A percentile compares a stretch with the other conserved stretches of the same genome.
Conservation (phyloP, 1,140 invertebrate species). For the Agrilus planipennis region DNA sequence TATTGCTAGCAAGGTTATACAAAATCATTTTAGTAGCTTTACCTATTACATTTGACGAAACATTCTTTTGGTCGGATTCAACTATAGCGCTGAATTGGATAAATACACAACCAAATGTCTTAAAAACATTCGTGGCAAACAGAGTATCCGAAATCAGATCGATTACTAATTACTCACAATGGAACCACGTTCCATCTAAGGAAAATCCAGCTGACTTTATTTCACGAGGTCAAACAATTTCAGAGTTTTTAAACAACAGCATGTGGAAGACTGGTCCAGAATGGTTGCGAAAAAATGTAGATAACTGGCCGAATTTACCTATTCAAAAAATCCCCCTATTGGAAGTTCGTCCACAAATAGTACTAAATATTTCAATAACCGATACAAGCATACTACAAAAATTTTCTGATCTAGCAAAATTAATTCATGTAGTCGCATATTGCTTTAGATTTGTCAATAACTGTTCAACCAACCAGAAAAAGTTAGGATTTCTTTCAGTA, state of each 20-base stretch:
- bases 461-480: no score
- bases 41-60: conserved; percentile 17
- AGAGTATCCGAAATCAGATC: conserved; percentile 21
- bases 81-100: conserved; percentile 6
- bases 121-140: conserved; percentile 23
- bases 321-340: no score
- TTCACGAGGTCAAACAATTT: conserved; percentile 15
- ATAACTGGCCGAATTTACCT: no score
- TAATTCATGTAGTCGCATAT: no score
- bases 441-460: no score
- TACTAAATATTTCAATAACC: no score
- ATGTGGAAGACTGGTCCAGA: conserved; percentile 14
- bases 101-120: conserved; percentile 3
- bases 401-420: no score
- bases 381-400: no score
- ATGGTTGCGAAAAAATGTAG: no score
- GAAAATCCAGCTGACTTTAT: conserved; percentile 25
- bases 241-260: conserved; percentile 7
- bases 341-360: no score
- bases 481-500: no score
- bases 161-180: conserved; percentile 9
- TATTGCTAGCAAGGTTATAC: conserved; percentile 8
- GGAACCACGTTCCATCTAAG: conserved; percentile 20
- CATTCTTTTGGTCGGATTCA: conserved; percentile 10
- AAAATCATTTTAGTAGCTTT: conserved; percentile 5